phyloP scores from a whole-genome alignment of 1,140 invertebrate species.

The Halictus rubicundus region DNA sequence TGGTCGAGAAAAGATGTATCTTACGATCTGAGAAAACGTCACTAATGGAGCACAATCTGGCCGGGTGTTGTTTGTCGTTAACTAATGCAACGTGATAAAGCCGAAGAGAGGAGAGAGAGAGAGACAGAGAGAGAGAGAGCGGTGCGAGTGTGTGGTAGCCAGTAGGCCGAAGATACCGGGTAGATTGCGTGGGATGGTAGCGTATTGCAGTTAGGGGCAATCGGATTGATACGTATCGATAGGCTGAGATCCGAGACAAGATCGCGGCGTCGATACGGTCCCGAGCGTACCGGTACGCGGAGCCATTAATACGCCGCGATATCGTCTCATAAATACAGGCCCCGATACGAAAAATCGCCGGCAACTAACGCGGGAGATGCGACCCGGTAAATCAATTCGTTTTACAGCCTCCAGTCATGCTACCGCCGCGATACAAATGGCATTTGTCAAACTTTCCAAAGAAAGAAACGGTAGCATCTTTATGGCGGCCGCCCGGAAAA shows the following conservation, averaged over 20 bases:
- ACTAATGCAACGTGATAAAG: conserved; percentile 59
- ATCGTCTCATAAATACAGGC: conserved; percentile 63
- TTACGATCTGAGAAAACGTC: conserved; percentile 24
- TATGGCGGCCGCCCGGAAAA: conserved; percentile 14
- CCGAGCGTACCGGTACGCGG: conserved; percentile 31
- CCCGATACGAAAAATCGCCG: conserved; percentile 58
- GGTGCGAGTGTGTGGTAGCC: not conserved
- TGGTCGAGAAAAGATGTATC: conserved; percentile 17
- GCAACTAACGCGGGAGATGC: conserved; percentile 29
- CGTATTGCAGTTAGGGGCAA: conserved; percentile 54
- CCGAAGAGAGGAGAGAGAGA: conserved; percentile 15
- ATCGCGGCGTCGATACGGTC: conserved; percentile 57
- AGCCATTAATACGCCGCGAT: conserved; percentile 62
- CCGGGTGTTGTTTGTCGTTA: conserved; percentile 18
- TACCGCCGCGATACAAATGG: conserved; percentile 32
- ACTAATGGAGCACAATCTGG: conserved; percentile 30
- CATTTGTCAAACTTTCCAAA: conserved; percentile 42
- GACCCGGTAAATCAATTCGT: conserved; percentile 52
- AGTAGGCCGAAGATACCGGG: conserved; percentile 38
- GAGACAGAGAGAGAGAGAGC: not conserved
- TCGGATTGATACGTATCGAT: conserved; percentile 65
- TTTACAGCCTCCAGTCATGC: conserved; percentile 17
- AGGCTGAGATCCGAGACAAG: conserved; percentile 63
- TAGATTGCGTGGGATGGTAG: conserved; percentile 61
- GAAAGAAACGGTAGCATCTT: conserved; percentile 3